Conservation (phyloP, 2,797 vertebrate genomes). For the Margarornis squamiger region DNA sequence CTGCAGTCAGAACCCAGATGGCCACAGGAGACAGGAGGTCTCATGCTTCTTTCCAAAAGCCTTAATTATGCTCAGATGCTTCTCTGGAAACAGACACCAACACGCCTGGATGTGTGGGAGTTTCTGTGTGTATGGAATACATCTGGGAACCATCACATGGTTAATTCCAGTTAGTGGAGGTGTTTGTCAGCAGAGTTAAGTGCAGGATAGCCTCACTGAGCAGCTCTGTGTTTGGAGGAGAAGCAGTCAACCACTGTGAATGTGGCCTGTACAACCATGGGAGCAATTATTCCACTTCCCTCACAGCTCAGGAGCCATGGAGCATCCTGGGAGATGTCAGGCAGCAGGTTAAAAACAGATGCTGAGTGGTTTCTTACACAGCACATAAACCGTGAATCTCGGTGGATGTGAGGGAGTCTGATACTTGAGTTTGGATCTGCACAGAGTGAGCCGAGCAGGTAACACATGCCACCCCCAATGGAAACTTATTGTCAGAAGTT, state of each 20-base stretch:
- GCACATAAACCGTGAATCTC: not conserved
- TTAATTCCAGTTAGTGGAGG: not conserved
- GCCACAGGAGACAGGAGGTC: not conserved
- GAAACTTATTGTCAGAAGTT: not conserved
- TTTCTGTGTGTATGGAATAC: not conserved
- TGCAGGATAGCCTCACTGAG: not conserved
- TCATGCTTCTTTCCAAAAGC: not conserved
- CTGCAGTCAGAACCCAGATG: fast-evolving
- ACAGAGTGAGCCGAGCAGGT: fast-evolving
- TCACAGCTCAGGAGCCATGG: not conserved
- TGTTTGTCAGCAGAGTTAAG: not conserved
- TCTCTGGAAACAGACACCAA: not conserved
- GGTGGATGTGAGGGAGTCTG: not conserved
- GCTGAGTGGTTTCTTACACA: not conserved
- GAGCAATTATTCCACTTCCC: not conserved
- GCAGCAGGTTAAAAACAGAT: not conserved
- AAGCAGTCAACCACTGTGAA: not conserved
- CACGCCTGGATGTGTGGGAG: not conserved
- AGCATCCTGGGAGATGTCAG: not conserved
- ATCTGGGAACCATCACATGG: not conserved
- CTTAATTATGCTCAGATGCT: not conserved
- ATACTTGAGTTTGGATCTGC: fast-evolving
- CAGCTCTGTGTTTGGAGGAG: not conserved
- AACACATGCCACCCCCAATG: not conserved
- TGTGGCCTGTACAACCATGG: too few relatives aligned